Percentiles rank a stretch among this genome's conserved stretches.
phyloP scores from a whole-genome alignment of 1,140 invertebrate genomes.

The Watersipora subatra region DNA sequence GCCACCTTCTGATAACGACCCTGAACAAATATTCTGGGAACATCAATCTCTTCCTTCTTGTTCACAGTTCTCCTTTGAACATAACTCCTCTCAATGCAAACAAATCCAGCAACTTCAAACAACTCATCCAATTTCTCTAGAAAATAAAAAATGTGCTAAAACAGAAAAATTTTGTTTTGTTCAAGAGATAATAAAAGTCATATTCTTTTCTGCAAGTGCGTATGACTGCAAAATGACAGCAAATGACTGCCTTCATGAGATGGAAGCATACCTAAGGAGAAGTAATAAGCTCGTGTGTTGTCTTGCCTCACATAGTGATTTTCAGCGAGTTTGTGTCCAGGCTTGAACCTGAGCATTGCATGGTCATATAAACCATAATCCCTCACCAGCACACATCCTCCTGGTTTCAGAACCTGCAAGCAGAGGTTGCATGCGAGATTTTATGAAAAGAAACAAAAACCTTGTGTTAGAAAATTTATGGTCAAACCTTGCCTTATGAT shows the following conservation, averaged over 20 bases:
- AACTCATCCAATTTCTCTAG: conserved; percentile 53
- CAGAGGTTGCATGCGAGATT: too few relatives aligned
- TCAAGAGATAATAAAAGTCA: too few relatives aligned
- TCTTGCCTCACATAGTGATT: conserved; percentile 41
- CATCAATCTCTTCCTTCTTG: conserved; percentile 75
- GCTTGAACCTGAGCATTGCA: conserved; percentile 54
- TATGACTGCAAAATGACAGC: too few relatives aligned
- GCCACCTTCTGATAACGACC: conserved; percentile 55
- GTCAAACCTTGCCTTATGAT: too few relatives aligned
- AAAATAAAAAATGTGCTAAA: conserved; percentile 25
- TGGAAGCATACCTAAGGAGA: conserved; percentile 46
- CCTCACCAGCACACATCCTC: conserved; percentile 32
- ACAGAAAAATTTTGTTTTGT: conserved; percentile 8
- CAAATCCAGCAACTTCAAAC: conserved; percentile 55
- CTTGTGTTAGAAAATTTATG: too few relatives aligned
- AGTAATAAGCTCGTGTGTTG: conserved; percentile 39
- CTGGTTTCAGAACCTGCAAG: conserved; percentile 39
- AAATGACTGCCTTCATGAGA: not conserved
- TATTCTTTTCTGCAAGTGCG: too few relatives aligned
- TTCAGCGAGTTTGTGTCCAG: conserved; percentile 70
- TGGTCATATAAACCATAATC: conserved; percentile 41
- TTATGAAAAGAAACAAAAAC: not conserved
- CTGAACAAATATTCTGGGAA: conserved; percentile 79
- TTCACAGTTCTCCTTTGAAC: conserved; percentile 75
- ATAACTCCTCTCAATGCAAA: conserved; percentile 54